These are phyloP conservation scores for Antigone vipio DNA, from an alignment of 2,113 vertebrate species.

Conservation along the genomic window DNA sequence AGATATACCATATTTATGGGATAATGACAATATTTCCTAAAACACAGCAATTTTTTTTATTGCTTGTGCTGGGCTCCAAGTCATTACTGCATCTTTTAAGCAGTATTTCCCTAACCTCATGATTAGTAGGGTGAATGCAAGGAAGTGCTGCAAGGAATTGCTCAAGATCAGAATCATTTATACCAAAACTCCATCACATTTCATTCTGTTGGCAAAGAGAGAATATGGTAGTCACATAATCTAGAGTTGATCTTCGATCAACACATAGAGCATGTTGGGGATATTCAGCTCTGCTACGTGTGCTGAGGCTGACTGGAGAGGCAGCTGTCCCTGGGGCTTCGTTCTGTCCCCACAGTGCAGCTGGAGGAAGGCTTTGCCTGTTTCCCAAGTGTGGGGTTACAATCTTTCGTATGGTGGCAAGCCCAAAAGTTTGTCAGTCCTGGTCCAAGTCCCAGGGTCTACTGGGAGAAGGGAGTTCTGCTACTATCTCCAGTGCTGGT, in stretches of 20 bases:
- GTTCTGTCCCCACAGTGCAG: not conserved
- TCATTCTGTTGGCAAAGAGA: not conserved
- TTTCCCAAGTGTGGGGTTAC: not conserved
- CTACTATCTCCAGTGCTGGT: not conserved
- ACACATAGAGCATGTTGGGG: no score
- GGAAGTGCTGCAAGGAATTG: not conserved
- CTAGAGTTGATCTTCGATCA: not conserved
- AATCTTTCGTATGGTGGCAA: fast-evolving
- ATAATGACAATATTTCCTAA: constrained; percentile 33
- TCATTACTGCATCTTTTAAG: not conserved
- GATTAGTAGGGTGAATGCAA: not conserved
- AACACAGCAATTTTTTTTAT: not conserved
- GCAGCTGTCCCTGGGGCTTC: not conserved
- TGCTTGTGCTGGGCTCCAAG: not conserved
- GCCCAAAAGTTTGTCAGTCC: not conserved
- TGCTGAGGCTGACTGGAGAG: not conserved
- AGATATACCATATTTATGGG: constrained; percentile 4
- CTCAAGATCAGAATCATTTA: not conserved
- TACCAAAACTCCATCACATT: not conserved
- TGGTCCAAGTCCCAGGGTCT: not conserved
- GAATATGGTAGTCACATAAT: not conserved
- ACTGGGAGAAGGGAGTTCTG: not conserved
- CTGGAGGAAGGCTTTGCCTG: not conserved
- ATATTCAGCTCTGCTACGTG: not conserved
- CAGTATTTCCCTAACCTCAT: constrained; percentile 11